A percentile compares a stretch with the other conserved stretches of the same genome.
These are phyloP conservation scores for Mus minutoides DNA, from an alignment of 2,797 vertebrate genomes.

Conservation along the genomic window DNA sequence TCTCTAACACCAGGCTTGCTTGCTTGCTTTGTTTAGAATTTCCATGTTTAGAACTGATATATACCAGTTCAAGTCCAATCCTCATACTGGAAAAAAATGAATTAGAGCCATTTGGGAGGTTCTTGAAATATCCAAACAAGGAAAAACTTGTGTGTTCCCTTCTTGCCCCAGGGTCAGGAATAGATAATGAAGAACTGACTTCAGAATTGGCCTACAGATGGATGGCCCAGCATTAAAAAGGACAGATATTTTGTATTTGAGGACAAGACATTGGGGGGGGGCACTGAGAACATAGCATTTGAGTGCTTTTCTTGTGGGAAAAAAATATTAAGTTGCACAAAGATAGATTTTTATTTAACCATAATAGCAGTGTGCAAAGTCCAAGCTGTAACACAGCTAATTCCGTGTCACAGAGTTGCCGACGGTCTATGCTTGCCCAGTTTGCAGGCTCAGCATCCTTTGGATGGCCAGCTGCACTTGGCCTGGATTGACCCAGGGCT, in stretches of 20 bases:
- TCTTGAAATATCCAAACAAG: constrained; percentile 67
- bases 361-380: not conserved
- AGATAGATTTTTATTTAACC: constrained; percentile 26
- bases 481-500: not conserved
- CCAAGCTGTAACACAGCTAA: not conserved
- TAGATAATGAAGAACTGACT: constrained; percentile 57
- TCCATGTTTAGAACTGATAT: constrained; percentile 59
- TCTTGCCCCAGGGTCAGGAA: not conserved
- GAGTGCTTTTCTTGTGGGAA: constrained; percentile 24
- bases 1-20: not conserved
- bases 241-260: not conserved
- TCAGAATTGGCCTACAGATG: constrained; percentile 45
- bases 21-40: constrained; percentile 4
- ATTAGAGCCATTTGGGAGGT: constrained; percentile 40
- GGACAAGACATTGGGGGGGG: not conserved
- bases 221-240: not conserved
- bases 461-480: not conserved
- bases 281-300: not conserved
- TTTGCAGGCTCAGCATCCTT: fast-evolving
- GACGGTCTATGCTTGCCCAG: no score
- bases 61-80: constrained; percentile 40
- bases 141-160: constrained; percentile 30
- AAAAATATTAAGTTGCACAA: constrained; percentile 16
- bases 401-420: not conserved
- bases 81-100: constrained; percentile 50